Evolutionary conservation across 2,113 vertebrate genomes (phyloP).

Genomic region (Physeter macrocephalus): DNA sequence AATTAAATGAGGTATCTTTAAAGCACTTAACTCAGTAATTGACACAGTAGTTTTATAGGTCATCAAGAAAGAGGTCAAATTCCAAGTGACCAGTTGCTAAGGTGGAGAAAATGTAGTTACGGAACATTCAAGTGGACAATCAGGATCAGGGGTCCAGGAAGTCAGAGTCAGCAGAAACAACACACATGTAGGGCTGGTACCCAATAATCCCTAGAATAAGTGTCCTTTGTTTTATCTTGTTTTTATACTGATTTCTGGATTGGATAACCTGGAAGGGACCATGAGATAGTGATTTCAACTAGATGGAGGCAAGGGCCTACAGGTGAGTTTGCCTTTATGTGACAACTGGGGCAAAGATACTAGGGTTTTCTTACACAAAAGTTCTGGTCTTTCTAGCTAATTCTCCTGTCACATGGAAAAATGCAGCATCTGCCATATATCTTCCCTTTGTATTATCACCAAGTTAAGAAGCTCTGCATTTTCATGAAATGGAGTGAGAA

Average conservation of each 20-base stretch:
- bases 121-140: not conserved
- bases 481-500: not conserved
- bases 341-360: not conserved
- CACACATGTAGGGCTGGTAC: not conserved
- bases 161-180: not conserved
- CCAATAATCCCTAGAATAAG: not conserved
- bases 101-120: not conserved
- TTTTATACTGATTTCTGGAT: constrained; percentile 12
- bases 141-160: not conserved
- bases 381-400: not conserved
- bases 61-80: not conserved
- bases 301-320: not conserved
- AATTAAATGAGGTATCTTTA: not conserved
- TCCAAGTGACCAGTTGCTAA: not conserved
- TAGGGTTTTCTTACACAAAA: not conserved
- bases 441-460: not conserved
- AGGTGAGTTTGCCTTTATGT: not conserved
- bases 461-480: not conserved
- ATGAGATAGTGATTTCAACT: not conserved
- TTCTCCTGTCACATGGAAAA: not conserved
- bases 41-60: not conserved
- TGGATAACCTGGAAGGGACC: not conserved
- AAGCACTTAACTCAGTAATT: not conserved
- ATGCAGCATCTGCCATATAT: not conserved
- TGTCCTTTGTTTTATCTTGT: not conserved